These are phyloP conservation scores for Passer montanus DNA, from an alignment of 2,113 vertebrate species.

Conservation along the genomic window DNA sequence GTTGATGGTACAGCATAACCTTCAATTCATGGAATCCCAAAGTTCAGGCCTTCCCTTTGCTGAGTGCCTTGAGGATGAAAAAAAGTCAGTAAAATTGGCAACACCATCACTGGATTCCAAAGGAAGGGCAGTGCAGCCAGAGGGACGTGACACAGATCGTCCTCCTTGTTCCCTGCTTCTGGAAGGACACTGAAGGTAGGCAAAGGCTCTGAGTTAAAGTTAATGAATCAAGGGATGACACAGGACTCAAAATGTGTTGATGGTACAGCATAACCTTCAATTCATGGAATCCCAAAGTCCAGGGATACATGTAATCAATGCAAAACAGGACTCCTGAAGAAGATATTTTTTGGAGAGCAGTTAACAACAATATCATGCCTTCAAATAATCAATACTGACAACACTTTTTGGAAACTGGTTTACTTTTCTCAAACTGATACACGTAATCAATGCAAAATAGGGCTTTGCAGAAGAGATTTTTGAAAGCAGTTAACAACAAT, in stretches of 20 bases:
- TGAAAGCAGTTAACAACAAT: neutral
- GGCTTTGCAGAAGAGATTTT: neutral
- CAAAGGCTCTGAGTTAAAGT: neutral
- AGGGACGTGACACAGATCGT: neutral
- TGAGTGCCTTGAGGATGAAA: neutral
- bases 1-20: fast-evolving
- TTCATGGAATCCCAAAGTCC: neutral
- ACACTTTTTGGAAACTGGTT: too few relatives aligned
- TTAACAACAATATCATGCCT: too few relatives aligned
- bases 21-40: neutral
- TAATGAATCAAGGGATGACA: neutral
- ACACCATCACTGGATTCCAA: neutral
- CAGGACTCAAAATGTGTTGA: neutral
- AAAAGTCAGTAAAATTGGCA: neutral
- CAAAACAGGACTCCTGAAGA: too few relatives aligned
- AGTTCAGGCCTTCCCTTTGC: neutral
- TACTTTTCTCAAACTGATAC: too few relatives aligned
- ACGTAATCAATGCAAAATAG: neutral
- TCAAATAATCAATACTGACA: too few relatives aligned
- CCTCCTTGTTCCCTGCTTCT: neutral
- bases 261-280: neutral
- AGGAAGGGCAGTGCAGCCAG: neutral
- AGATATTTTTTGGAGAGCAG: too few relatives aligned
- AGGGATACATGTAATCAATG: too few relatives aligned
- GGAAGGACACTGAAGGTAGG: neutral